phyloP scores from a whole-genome alignment of 2,888 invertebrate species.

The Timema cristinae region DNA sequence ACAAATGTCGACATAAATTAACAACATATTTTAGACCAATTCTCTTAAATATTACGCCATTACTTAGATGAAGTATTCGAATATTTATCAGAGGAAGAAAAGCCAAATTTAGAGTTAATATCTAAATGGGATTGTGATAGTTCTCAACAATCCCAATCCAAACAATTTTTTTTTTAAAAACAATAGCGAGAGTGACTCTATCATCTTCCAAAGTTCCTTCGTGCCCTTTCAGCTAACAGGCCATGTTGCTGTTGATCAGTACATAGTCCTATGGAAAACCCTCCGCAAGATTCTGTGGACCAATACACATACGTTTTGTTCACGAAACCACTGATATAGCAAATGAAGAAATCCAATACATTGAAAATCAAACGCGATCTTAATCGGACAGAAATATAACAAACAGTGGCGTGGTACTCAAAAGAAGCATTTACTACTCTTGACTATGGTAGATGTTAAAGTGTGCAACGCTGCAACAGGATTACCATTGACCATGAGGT shows the following conservation, averaged over 20 bases:
- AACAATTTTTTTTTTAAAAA: conserved; percentile 37
- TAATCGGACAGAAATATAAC: background rate
- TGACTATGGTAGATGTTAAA: conserved; percentile 8
- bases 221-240: background rate
- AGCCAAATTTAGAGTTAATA: conserved; percentile 29
- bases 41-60: conserved; percentile 28
- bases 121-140: conserved; percentile 39
- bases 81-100: conserved; percentile 26
- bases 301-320: background rate
- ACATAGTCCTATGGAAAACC: background rate
- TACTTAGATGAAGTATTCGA: conserved; percentile 23
- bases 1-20: conserved; percentile 26
- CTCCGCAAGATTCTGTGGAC: background rate
- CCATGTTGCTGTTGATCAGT: background rate
- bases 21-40: conserved; percentile 29
- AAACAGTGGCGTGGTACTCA: background rate
- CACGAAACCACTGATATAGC: background rate
- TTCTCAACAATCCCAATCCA: conserved; percentile 36
- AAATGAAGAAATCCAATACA: background rate
- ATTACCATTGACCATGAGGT: background rate
- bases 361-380: background rate
- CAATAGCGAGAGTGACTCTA: conserved; percentile 31
- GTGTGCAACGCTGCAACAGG: conserved; percentile 9
- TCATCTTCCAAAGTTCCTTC: conserved; percentile 37
- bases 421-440: background rate